Evolutionary conservation across 2,113 vertebrate genomes (phyloP).

Genomic region (Hippocampus comes): DNA sequence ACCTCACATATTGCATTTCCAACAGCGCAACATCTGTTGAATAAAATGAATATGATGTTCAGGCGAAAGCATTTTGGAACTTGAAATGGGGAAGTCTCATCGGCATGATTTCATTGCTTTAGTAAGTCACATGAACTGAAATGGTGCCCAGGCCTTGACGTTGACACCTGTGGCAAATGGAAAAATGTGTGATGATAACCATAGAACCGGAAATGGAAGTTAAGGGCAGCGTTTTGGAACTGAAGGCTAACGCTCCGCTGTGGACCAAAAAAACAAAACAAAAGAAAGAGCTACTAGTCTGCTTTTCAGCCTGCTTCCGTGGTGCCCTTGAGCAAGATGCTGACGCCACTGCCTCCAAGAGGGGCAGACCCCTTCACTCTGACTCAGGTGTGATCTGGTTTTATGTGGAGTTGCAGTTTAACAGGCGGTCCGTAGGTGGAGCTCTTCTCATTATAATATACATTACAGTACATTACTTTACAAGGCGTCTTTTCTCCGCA

Average conservation of each 20-base stretch:
- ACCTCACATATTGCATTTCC: not conserved
- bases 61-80: not conserved
- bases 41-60: not conserved
- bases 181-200: not conserved
- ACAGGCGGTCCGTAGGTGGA: slow-evolving; percentile 80
- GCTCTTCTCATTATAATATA: slow-evolving; percentile 80
- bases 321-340: not conserved
- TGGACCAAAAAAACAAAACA: not conserved
- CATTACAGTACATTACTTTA: slow-evolving; percentile 31
- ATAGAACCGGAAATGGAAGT: not conserved
- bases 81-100: not conserved
- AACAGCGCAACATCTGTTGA: not conserved
- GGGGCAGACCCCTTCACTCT: too few species aligned
- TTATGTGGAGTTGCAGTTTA: slow-evolving; percentile 66
- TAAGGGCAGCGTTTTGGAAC: not conserved
- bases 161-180: not conserved
- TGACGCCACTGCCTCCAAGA: not conserved
- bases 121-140: not conserved
- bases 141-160: not conserved
- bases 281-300: not conserved
- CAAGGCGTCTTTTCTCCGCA: slow-evolving; percentile 44
- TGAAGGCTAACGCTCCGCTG: not conserved
- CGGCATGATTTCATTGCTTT: not conserved
- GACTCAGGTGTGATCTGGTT: not conserved
- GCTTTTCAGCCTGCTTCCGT: not conserved